Base-by-base conservation (phyloP, 2,888 invertebrate genomes). In the Cataglyphis cursor region DNA sequence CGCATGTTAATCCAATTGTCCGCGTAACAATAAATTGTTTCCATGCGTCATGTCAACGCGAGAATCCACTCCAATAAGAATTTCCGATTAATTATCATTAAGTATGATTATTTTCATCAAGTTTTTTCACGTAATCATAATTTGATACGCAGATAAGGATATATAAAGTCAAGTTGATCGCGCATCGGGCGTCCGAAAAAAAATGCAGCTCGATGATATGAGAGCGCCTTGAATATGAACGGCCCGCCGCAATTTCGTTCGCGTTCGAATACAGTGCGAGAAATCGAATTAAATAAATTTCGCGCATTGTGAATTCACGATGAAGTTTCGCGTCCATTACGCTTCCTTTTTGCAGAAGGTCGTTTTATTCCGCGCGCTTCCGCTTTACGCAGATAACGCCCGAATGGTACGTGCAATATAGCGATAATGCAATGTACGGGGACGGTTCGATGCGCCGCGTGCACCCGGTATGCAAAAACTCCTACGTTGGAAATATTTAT, bases 231-330 rank as follows among this genome's bases (percentile, higher is more conserved):
- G 76, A 76, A 65, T 76, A 65, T 28, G 35, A 74, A 74, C 44
- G 73, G n/a, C 62, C 38, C 41, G 10, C 28, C 41, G 21, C 78
- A 78, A 78, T 78, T 44, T 68, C 68, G 57, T 35, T 57, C 78
- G 68, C n/a, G 38, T 51, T 38, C 65, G 24, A 12, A 31, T 31
- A 31, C 41, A 21, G 24, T 24, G 44, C 44, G 70, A 57, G 41
- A 68, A 78, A 68, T 78, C 78, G 70, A 78, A 78, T 78, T 78
- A 68, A 68, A 78, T 78, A 70, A 78, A 78, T 78, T 68, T 61
- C 31, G 68, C 78, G 78, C 59, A n/a, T 68, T 70, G 78, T 70
- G 78, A 68, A 78, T 78, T 68, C 59, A 24, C 78, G 78, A 78
- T 78, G 57, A 59, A 78, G 78, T 78, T 21, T 41, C 68, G 57